phyloP scores from a whole-genome alignment of 1,140 invertebrate species.

The Goniozus legneri region DNA sequence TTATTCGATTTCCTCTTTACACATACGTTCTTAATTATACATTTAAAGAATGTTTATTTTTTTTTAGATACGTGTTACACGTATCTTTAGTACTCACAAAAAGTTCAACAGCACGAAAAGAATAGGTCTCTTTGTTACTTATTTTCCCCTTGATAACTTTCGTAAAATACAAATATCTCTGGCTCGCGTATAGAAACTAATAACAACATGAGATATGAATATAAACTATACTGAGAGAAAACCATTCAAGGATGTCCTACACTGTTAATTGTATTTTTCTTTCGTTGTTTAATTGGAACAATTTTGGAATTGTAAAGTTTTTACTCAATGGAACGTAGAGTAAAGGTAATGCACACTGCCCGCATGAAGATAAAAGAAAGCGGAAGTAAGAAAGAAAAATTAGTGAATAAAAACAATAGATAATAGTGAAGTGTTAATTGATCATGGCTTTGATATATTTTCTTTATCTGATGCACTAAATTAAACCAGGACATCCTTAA shows the following conservation, averaged over 20 bases:
- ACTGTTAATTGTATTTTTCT: too few relatives aligned
- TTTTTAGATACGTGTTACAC: too few relatives aligned
- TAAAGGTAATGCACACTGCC: not conserved
- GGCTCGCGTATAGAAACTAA: not conserved
- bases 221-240: not conserved
- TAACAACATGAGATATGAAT: not conserved
- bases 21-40: too few relatives aligned
- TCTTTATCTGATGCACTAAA: slow-evolving; percentile 11
- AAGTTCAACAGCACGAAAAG: too few relatives aligned
- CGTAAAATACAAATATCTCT: not conserved
- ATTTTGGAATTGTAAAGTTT: not conserved
- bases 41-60: too few relatives aligned
- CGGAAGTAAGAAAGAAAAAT: too few relatives aligned
- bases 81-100: too few relatives aligned
- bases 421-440: too few relatives aligned
- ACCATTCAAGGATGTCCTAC: not conserved
- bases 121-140: too few relatives aligned
- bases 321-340: not conserved
- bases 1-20: too few relatives aligned
- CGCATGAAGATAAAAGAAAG: too few relatives aligned
- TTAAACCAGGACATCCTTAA: slow-evolving; percentile 42
- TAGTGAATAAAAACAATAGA: too few relatives aligned
- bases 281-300: not conserved
- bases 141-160: not conserved
- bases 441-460: slow-evolving; percentile 15